phyloP scores from a whole-genome alignment of 1,140 invertebrate genomes.

The Sarcophaga bullata region DNA sequence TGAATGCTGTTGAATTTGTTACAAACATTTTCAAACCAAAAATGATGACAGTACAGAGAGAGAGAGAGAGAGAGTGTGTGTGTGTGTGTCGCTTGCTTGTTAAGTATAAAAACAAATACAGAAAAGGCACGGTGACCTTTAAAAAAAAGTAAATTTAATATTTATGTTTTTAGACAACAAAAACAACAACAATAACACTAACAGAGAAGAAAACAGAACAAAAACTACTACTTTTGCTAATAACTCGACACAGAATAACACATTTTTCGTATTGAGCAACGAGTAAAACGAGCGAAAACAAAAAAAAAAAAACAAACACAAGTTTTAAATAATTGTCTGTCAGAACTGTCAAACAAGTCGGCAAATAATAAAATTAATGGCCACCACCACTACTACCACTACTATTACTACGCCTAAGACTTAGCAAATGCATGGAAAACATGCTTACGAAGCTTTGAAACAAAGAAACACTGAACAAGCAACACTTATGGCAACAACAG shows the following conservation, averaged over 20 bases:
- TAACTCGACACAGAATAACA: constrained; percentile 47
- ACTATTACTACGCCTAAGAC: not conserved
- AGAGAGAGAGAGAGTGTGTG: too few species aligned
- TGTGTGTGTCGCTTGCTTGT: not conserved
- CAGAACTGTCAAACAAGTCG: constrained; percentile 67
- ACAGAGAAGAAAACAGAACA: too few species aligned
- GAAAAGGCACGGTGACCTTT: constrained; percentile 7
- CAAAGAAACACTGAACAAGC: not conserved
- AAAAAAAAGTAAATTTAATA: constrained; percentile 30
- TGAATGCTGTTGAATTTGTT: constrained; percentile 40
- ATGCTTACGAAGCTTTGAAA: not conserved
- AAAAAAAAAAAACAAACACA: constrained; percentile 49
- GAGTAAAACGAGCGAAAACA: not conserved
- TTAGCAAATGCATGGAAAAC: too few species aligned
- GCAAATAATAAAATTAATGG: constrained; percentile 66
- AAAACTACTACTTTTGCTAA: not conserved
- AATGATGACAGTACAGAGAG: too few species aligned
- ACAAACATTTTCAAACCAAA: not conserved
- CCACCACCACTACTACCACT: constrained; percentile 25
- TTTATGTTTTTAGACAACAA: not conserved
- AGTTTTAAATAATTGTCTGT: constrained; percentile 67
- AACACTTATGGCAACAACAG: not conserved
- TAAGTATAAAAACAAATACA: not conserved
- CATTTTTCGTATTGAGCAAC: not conserved
- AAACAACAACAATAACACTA: too few species aligned